Base-by-base conservation (phyloP, 1,140 invertebrate genomes). In the Protaetia brevitarsis region DNA sequence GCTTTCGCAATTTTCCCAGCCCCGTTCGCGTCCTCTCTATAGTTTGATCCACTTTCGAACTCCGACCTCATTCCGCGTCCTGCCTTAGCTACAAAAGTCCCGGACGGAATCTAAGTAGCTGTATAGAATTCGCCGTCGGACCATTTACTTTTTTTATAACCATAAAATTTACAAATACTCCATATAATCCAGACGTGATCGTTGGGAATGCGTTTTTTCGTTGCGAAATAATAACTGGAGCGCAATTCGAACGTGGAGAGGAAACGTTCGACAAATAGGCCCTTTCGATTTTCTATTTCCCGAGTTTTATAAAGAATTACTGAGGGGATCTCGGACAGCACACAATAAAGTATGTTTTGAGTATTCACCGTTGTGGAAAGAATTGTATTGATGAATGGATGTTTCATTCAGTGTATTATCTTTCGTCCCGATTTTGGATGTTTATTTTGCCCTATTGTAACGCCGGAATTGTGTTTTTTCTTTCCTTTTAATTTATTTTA, bases 101-200 rank as follows among this genome's bases (percentile, higher is more conserved):
- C 45, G 37, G 37, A 19, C 34, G 37, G 66, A 68, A 68, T 68
- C 27, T 65, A 68, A 68, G 63, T 65, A 65, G 58, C 23, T 61
- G 11, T n/a, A 56, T 57, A 58, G n/a, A 67, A 65, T 63, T 68
- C 51, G 11, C 41, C 41, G 19, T 19, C 57, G 58, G 37, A 45
- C 57, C 66, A 63, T 61, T 68, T 68, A 68, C 63, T 65, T n/a
- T 61, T 68, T 68, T 59, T 62, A 68, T 68, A 61, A 58, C 66
- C 62, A 68, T 68, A 64, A 68, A 68, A 68, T 68, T 68, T 68
- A 63, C 66, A 68, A 68, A 68, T 68, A 65, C 56, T 62, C 66
- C 56, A 68, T 68, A 68, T 68, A 68, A 68, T 59, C 66, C 26
- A 45, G 37, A 68, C 66, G 66, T 68, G 66, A 65, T 65, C 66